Evolutionary conservation across 2,113 vertebrate genomes (phyloP).

Genomic region (Carollia perspicillata): DNA sequence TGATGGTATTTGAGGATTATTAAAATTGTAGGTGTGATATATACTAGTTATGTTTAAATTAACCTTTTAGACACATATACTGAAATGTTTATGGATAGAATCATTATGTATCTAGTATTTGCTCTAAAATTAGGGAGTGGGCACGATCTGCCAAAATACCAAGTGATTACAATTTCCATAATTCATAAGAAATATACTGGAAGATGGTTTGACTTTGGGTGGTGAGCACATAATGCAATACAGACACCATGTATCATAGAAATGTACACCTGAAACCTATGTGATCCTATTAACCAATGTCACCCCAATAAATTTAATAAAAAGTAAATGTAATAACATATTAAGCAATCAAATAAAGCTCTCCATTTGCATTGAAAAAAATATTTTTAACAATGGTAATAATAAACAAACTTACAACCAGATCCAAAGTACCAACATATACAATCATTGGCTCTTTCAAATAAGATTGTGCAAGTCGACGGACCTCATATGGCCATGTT

Average conservation of each 20-base stretch:
- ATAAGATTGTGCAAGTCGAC: constrained; percentile 92
- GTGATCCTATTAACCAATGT: not conserved
- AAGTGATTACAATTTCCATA: not conserved
- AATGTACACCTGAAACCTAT: not conserved
- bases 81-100: not conserved
- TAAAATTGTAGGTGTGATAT: not conserved
- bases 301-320: not conserved
- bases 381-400: not conserved
- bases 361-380: not conserved
- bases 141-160: not conserved
- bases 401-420: constrained; percentile 88
- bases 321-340: not conserved
- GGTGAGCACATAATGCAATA: not conserved
- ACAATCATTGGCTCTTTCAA: constrained; percentile 96
- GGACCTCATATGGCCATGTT: constrained; percentile 94
- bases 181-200: not conserved
- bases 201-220: not conserved
- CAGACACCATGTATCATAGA: not conserved
- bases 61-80: not conserved
- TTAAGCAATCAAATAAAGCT: not conserved
- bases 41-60: not conserved
- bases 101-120: not conserved
- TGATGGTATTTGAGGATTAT: not conserved
- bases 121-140: not conserved
- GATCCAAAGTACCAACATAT: constrained; percentile 95